Base-by-base conservation (phyloP, 2,888 invertebrate genomes). In the Philereme transversata region DNA sequence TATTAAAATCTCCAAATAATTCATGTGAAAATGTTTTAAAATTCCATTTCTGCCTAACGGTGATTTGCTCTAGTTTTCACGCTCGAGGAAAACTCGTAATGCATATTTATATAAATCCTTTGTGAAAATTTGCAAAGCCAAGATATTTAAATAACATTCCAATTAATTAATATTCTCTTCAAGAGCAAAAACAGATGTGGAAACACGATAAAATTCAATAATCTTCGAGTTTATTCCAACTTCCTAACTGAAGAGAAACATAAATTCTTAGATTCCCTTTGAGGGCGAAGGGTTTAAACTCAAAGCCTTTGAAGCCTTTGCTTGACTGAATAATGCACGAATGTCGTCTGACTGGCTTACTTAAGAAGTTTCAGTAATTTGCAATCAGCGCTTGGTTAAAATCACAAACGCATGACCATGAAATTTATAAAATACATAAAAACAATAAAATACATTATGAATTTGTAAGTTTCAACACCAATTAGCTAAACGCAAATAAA, bases 261-360 rank as follows among this genome's bases (percentile, higher is more conserved):
- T 52, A 49, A 58, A 60, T 62, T 64, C 57, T 60, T 59, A 61
- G 58, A 68, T 62, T 63, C 57, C 60, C 58, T 68, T 68, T 66
- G 64, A 68, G 57, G 62, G 49, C 11, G 45, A 57, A 46, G 51
- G 51, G 51, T 59, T 64, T 53, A 43, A 55, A 45, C 46, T 57
- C 51, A 58, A 61, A 68, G 62, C 51, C 67, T 65, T 67, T 59
- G 63, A 62, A 43, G 58, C 54, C 46, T 64, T 61, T 51, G 49
- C 36, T 49, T 64, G 45, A 57, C 44, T 64, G 60, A 62, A 60
- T 64, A 58, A 67, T 64, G 56, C 56, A 51, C 36, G 46, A 51
- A 44, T n/a, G n/a, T 33, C 38, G 5, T 44, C 41, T 41, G 4
- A 5, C n/a, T n/a, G 43, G 47, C 51, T 51, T 45, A 48, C 46